These are phyloP conservation scores for Smittia aterrima DNA, from an alignment of 2,888 invertebrate genomes.

Conservation along the genomic window DNA sequence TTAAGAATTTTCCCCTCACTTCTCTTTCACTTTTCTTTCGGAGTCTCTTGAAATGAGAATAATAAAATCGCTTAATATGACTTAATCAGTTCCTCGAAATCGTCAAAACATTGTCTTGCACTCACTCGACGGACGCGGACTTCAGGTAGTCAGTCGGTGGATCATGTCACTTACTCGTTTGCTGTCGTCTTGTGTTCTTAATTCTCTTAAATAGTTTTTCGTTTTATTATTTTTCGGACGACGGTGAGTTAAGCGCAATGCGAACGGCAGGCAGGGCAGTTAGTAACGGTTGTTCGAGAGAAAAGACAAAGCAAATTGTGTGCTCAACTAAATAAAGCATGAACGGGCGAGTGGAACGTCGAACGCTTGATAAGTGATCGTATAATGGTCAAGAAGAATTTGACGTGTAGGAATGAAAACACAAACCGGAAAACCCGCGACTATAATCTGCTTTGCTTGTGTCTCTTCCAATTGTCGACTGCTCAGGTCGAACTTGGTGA, in stretches of 20 bases:
- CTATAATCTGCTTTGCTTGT: conserved; percentile 13
- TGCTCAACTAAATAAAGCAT: conserved; percentile 29
- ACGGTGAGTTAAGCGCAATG: background rate
- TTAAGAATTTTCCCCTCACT: background rate
- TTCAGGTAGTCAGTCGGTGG: conserved; percentile 24
- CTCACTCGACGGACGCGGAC: conserved; percentile 1
- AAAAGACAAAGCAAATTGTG: conserved; percentile 10
- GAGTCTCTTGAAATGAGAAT: conserved; percentile 20
- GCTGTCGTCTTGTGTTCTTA: background rate
- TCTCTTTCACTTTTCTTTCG: background rate
- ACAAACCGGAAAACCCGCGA: conserved; percentile 36
- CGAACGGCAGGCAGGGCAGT: background rate
- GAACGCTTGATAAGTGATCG: conserved; percentile 37
- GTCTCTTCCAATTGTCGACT: conserved; percentile 6
- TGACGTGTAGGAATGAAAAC: conserved; percentile 41
- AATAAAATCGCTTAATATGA: conserved; percentile 41
- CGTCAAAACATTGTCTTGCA: conserved; percentile 30
- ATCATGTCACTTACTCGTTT: conserved; percentile 34
- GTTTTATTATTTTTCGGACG: background rate
- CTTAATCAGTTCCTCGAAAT: conserved; percentile 42
- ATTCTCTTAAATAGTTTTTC: background rate
- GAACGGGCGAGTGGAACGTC: conserved; percentile 17
- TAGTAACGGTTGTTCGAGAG: conserved; percentile 37
- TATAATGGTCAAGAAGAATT: conserved; percentile 29
- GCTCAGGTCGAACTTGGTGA: background rate